phyloP scores from a whole-genome alignment of 2,797 vertebrate genomes.

The Kryptolebias ocellatus region DNA sequence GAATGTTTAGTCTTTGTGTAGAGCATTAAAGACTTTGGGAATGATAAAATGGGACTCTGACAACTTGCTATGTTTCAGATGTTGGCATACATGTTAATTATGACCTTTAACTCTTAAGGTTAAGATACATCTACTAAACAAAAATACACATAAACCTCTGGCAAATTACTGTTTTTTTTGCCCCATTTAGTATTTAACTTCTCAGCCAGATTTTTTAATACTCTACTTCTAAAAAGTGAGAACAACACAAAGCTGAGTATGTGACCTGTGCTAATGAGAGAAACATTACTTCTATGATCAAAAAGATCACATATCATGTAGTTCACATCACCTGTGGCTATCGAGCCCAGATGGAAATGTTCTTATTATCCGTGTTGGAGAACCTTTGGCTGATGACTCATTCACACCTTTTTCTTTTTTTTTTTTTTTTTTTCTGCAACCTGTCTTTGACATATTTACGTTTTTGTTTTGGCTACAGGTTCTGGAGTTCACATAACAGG shows the following conservation, averaged over 20 bases:
- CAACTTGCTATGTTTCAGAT: slow-evolving; percentile 58
- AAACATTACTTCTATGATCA: slow-evolving; percentile 57
- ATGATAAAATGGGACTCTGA: slow-evolving; percentile 44
- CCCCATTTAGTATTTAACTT: slow-evolving; percentile 25
- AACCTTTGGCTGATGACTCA: slow-evolving; percentile 59
- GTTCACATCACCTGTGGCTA: slow-evolving; percentile 59
- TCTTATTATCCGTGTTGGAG: slow-evolving; percentile 36
- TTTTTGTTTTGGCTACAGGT: slow-evolving; percentile 63
- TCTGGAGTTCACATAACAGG: slow-evolving; percentile 56
- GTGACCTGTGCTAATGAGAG: slow-evolving; percentile 66
- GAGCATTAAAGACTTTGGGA: slow-evolving; percentile 59
- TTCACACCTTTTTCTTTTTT: slow-evolving; percentile 42
- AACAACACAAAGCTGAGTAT: slow-evolving; percentile 45
- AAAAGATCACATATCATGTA: slow-evolving; percentile 46
- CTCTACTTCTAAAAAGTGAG: slow-evolving; percentile 41
- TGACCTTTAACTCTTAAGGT: slow-evolving; percentile 32
- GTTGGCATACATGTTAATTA: slow-evolving; percentile 37
- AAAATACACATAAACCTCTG: slow-evolving; percentile 14
- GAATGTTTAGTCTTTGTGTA: slow-evolving; percentile 64
- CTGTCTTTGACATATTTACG: slow-evolving; percentile 55
- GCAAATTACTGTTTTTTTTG: slow-evolving; percentile 31
- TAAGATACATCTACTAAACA: slow-evolving; percentile 11
- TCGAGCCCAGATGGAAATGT: slow-evolving; percentile 57
- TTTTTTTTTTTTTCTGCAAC: slow-evolving; percentile 1
- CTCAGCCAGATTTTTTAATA: slow-evolving; percentile 18